Evolutionary conservation across 2,113 vertebrate species (phyloP).

Genomic region (Chelonoidis abingdonii): DNA sequence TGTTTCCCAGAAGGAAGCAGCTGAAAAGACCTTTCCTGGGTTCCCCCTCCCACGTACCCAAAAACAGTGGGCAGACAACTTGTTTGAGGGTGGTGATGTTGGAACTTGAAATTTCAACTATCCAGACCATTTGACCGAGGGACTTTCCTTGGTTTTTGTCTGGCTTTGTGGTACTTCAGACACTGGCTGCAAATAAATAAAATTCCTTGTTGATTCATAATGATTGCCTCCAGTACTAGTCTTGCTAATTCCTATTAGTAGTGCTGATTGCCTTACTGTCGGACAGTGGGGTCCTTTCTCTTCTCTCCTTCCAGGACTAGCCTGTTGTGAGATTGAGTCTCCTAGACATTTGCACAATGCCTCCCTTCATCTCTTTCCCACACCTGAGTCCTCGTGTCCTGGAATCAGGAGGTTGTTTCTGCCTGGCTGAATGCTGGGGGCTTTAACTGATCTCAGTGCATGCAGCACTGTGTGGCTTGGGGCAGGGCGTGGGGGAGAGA

Average conservation of each 20-base stretch:
- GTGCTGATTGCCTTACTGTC: background rate
- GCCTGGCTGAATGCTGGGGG: background rate
- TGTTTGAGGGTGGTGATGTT: background rate
- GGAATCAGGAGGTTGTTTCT: background rate
- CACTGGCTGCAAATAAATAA: slow-evolving; percentile 43
- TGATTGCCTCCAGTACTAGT: background rate
- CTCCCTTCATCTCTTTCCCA: background rate
- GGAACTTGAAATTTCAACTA: background rate
- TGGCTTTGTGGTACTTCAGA: background rate
- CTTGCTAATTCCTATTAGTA: background rate
- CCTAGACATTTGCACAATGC: background rate
- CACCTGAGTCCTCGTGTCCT: background rate
- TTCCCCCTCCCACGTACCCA: background rate
- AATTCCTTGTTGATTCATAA: background rate
- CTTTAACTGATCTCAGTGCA: background rate
- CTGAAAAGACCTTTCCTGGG: background rate
- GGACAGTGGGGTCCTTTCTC: background rate
- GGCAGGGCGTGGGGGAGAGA: background rate
- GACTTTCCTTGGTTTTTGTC: slow-evolving; percentile 41
- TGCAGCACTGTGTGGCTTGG: background rate
- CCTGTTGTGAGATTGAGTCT: background rate
- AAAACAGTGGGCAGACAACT: background rate
- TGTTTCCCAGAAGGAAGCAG: background rate
- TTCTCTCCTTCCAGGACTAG: background rate
- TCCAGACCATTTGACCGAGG: background rate